Evolutionary conservation across 2,888 invertebrate genomes (phyloP).

Genomic region (Caenorhabditis panamensis): DNA sequence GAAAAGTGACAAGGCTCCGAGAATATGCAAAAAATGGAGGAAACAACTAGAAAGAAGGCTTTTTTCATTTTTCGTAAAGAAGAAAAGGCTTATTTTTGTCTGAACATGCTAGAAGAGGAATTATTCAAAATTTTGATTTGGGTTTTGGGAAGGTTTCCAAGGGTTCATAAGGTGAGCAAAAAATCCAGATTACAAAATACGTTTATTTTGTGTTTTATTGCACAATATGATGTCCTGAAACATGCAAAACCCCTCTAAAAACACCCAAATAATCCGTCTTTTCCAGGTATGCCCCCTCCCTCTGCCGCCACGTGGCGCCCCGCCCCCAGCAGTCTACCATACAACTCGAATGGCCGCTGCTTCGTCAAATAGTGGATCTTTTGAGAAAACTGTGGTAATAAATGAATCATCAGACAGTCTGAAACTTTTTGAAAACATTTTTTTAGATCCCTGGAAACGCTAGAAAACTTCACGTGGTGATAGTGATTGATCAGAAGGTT

Average conservation of each 20-base stretch:
- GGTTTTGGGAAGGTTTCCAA: background rate
- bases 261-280: background rate
- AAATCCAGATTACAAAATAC: background rate
- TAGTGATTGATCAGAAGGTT: conserved; percentile 79
- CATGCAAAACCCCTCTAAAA: background rate
- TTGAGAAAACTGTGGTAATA: conserved; percentile 29
- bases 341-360: conserved; percentile 40
- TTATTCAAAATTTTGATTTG: background rate
- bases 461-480: conserved; percentile 77
- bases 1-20: conserved; percentile 33
- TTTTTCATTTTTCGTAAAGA: too few relatives aligned
- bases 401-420: background rate
- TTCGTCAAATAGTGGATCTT: conserved; percentile 43
- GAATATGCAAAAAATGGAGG: conserved; percentile 12
- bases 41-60: conserved; percentile 14
- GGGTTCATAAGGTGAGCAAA: background rate
- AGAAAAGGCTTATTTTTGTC: background rate
- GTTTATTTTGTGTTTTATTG: too few relatives aligned
- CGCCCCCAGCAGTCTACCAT: conserved; percentile 55
- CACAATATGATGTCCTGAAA: background rate
- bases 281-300: conserved; percentile 58
- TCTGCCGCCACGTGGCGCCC: conserved; percentile 58
- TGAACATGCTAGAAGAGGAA: too few relatives aligned
- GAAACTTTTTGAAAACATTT: background rate
- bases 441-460: conserved; percentile 43